These are phyloP conservation scores for Lepus oiostolus DNA, from an alignment of 2,797 vertebrate genomes.

Conservation along the genomic window DNA sequence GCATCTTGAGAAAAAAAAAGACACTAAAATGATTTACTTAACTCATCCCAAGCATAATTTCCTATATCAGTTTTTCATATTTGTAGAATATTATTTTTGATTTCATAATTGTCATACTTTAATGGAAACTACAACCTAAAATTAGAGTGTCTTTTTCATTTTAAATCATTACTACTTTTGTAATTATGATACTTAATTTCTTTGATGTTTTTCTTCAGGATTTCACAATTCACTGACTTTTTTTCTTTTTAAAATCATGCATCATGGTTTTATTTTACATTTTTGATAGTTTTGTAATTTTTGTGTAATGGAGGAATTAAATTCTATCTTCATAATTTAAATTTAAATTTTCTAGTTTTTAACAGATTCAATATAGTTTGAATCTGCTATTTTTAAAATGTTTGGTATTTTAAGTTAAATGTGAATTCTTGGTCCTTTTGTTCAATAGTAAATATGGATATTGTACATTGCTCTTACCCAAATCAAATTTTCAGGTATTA, in stretches of 20 bases:
- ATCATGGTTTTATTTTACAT: too few relatives aligned
- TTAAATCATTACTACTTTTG: constrained; percentile 7
- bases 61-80: constrained; percentile 4
- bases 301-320: too few relatives aligned
- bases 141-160: background rate
- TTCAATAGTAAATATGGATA: background rate
- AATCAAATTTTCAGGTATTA: constrained; percentile 61
- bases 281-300: too few relatives aligned
- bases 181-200: background rate
- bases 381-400: constrained; percentile 27
- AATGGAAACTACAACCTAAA: constrained; percentile 21
- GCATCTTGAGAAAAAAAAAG: background rate
- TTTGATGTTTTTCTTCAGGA: constrained; percentile 47
- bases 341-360: too few relatives aligned
- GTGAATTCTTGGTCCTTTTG: background rate
- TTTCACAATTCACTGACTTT: background rate
- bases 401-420: constrained; percentile 24
- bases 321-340: too few relatives aligned
- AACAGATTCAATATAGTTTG: too few relatives aligned
- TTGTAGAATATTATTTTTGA: background rate
- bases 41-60: constrained; percentile 45
- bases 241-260: too few relatives aligned
- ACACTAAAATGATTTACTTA: background rate
- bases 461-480: background rate
- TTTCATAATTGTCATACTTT: background rate